These are phyloP conservation scores for Corythornis madagascariensis DNA, from an alignment of 2,113 vertebrate species.

Conservation along the genomic window DNA sequence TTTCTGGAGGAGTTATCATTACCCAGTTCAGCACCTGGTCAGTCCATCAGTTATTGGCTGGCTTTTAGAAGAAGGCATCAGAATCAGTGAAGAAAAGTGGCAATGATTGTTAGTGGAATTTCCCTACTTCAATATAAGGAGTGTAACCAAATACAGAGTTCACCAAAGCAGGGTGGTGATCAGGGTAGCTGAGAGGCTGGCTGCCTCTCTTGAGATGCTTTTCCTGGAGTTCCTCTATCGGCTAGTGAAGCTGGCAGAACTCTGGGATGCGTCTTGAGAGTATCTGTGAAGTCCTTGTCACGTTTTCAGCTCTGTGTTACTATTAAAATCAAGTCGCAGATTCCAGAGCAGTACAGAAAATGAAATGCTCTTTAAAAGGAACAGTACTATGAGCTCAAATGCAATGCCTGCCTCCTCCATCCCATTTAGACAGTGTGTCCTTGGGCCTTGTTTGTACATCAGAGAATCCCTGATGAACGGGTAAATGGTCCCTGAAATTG, in stretches of 20 bases:
- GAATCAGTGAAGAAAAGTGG: neutral
- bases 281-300: neutral
- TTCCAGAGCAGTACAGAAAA: neutral
- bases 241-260: neutral
- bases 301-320: neutral
- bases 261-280: neutral
- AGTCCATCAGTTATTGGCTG: neutral
- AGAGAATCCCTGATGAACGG: neutral
- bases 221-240: neutral
- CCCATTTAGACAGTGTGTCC: fast-evolving
- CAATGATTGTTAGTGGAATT: neutral
- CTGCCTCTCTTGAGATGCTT: neutral
- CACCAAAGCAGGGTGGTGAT: neutral
- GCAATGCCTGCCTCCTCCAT: neutral
- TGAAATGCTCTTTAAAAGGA: neutral
- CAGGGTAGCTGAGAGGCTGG: neutral
- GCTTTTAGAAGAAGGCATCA: neutral
- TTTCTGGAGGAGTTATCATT: conserved; percentile 6
- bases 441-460: neutral
- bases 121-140: neutral
- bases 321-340: neutral
- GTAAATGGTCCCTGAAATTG: neutral
- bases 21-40: neutral
- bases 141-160: neutral
- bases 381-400: neutral